Evolutionary conservation across 2,888 invertebrate genomes (phyloP), one percentile per base, ranked within the genome.

Genomic region (Macrosiphum euphorbiae): DNA sequence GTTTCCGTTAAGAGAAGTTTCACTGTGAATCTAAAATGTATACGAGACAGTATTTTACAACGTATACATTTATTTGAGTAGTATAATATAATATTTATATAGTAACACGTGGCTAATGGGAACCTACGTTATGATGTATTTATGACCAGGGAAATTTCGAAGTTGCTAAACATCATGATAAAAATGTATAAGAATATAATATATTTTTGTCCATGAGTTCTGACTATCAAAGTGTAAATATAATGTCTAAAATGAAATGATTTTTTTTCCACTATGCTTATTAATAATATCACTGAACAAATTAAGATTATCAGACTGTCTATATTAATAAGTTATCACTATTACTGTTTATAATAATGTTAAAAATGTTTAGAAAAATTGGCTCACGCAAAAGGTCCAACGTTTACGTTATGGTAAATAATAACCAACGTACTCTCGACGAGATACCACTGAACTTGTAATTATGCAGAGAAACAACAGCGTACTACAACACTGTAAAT

Each of bases 391-490:
- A 88, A 88, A 41, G 11, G 41, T 20, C 20, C 20, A 50, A 24
- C 58, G 26, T 41, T 41, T n/a, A 50, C 55, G 41, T 89, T 61
- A 89, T 89, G 61, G 26, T 24, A 88, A 35, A 55, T 55, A 89
- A 47, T n/a, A 61, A 89, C 47, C 47, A 89, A 61, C 10, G 44
- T 47, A 55, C 16, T 11, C n/a, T 55, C 55, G 41, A 5, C 41
- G n/a, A 41, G 47, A 89, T 89, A 24, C 16, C 47, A 84, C 41
- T 55, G 84, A 91, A 91, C 58, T 91, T 58, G 58, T 91, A 91
- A 91, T 91, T 91, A 47, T 44, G 35, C 44, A 5, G 50, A 28
- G 85, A 86, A 41, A 55, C 58, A 35, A 67, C 84, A 11, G 35
- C 3, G 24, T 26, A 58, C 26, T 26, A 41, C 16, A 8, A 86